Evolutionary conservation across 2,888 invertebrate species (phyloP), one percentile per base, ranked within the genome.

Genomic region (Punctoribates punctum): DNA sequence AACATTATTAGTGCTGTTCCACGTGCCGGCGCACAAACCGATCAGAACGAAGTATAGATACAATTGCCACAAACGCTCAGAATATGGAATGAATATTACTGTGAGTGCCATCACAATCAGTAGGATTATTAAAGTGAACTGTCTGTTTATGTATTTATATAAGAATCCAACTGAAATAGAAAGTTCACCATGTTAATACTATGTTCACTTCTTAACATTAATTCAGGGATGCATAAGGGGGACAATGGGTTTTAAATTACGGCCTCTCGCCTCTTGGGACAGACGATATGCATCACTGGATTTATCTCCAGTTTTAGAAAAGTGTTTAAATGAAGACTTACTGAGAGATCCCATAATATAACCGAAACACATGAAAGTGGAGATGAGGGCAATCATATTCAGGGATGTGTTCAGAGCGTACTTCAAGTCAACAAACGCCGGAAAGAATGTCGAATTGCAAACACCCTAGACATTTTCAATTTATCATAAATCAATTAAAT

Each of bases 101-200:
- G 46, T 17, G n/a, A 46, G 4, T 11, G 20, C 20, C 42, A 70
- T 70, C 1, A 70, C 17, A 15, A 20, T 20, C 25, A 70, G 42
- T 1, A 70, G 13, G 23, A 70, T 23, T 6, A 38, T 20, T 70
- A 29, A 17, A 23, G 70, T 70, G 15, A 70, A 38, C 20, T 70
- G 70, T 46, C 70, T 38, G n/a, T 70, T 70, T 0, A 70, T 27
- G 46, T 70, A 70, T 46, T 70, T 70, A 15, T 42, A 70, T 42
- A 70, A 25, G 20, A 70, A 70, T 20, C 70, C 70, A 23, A 70
- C 70, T 70, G n/a, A n/a, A 65, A 65, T n/a, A 13, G n/a, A n/a
- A n/a, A n/a, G n/a, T n/a, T n/a, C n/a, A n/a, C n/a, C n/a, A n/a
- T n/a, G n/a, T n/a, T n/a, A n/a, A n/a, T n/a, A n/a, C n/a, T n/a